Evolutionary conservation across 2,797 vertebrate genomes (phyloP), one percentile per base, ranked within the genome.

Genomic region (Sylvia borin): DNA sequence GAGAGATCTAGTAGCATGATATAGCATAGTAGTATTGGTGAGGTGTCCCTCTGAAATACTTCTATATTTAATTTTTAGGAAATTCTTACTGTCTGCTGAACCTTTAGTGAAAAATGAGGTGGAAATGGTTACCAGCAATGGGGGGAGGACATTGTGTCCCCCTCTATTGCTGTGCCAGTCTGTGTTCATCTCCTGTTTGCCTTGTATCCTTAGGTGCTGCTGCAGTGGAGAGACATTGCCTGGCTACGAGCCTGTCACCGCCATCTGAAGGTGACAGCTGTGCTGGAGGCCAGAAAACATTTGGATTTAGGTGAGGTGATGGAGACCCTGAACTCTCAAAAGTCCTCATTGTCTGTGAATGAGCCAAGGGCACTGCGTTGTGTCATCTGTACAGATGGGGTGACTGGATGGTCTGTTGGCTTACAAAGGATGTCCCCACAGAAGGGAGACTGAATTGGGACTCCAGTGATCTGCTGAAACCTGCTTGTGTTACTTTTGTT

Each of bases 201-300:
- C 1, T 67, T 82, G 2, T 48, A 5, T 43, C 64, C 13, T 4
- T 7, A 98, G 98, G 95, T 97, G 80, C 93, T 99, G 89, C 66
- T 96, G 24, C 97, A 88, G 54, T 99, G 99, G 99, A 98, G 91
- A 93, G 93, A 96, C 31, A 43, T 76, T 20, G 95, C 97, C 3
- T 92, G 62, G 4, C 16, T 83, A 70, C 97, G 83, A 68, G 90
- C 96, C 2, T 94, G 91, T 78, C 91, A 71, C 74, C 97, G 67
- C 45, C 96, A 96, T 90, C 98, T 98, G 95, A 97, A 98, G 95
- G 89, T 67, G 48, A 96, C 94, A 73, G 93, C 97, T 79, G 57
- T 99, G 66, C 61, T 58, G 87, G 95, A 95, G 58, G 98, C 97
- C 83, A 98, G 85, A 82, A 93, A 85, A 81, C 96, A 78, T 55